Evolutionary conservation across 2,797 vertebrate genomes (phyloP), one percentile per base, ranked within the genome.

Genomic region (Muscicapa comitata): DNA sequence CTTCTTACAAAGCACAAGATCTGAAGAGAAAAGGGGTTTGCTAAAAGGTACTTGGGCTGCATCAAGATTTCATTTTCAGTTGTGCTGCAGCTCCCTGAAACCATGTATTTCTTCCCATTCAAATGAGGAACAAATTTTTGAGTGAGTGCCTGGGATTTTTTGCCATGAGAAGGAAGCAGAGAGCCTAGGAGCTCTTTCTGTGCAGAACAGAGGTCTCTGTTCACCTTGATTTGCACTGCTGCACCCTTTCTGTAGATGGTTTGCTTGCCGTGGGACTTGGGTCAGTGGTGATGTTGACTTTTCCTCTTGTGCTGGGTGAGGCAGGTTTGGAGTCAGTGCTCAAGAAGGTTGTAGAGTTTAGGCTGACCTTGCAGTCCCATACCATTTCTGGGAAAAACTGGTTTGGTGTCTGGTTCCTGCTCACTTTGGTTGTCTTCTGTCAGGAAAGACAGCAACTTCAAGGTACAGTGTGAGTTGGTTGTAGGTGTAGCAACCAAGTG

Each of bases 1-100:
- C 96, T 92, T 93, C 65, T 66, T 83, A 71, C 78, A 94, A 87
- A 96, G 73, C 89, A 83, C 50, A 80, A 71, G 88, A 91, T 78
- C 58, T 78, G 70, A 78, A 84, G 75, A 74, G 45, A 90, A 71
- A 42, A 61, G 50, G 42, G 59, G 33, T 82, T 94, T 88, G 38
- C 74, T 88, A 53, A 62, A 68, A 50, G 40, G 9, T 29, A 50
- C 71, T 96, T 63, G 58, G 62, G 83, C 54, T 70, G 31, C 42
- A 18, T 73, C 45, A 84, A 73, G 58, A 66, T 80, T 90, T 95
- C 42, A 10, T 72, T 94, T 78, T 73, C 65, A 75, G 66, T 58
- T 50, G 50, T 72, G 71, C 75, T 90, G 55, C 84, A 62, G 47
- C 71, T 88, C 72, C 79, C 75, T 76, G 53, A 43, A 94, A 51